These are phyloP conservation scores for Calidris pugnax DNA, from an alignment of 2,113 vertebrate genomes.

Conservation along the genomic window DNA sequence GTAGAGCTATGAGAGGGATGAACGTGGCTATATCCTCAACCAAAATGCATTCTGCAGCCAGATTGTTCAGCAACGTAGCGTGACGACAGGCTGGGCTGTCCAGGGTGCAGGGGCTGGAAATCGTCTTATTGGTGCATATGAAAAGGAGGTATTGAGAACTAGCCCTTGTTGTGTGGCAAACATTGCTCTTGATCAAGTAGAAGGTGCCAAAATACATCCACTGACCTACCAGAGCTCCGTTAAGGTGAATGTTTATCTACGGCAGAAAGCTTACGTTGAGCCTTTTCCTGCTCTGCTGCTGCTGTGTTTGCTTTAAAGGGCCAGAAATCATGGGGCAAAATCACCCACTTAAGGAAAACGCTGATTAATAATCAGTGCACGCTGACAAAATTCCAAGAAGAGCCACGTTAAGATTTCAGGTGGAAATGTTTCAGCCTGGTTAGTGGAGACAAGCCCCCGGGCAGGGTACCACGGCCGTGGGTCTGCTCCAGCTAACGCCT, in stretches of 20 bases:
- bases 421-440: not conserved
- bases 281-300: not conserved
- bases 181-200: conserved; percentile 30
- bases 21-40: not conserved
- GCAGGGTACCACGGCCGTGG: fast-evolving
- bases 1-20: not conserved
- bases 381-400: not conserved
- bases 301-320: conserved; percentile 20
- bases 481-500: not conserved
- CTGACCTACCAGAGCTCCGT: not conserved
- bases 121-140: not conserved
- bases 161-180: conserved; percentile 56
- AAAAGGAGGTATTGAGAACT: conserved; percentile 54
- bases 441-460: not conserved
- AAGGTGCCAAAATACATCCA: conserved; percentile 40
- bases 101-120: not conserved
- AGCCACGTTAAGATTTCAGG: not conserved
- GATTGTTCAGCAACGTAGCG: conserved; percentile 17
- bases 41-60: conserved; percentile 39
- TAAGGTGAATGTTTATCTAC: not conserved
- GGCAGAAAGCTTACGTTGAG: not conserved
- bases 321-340: not conserved
- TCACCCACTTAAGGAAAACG: not conserved
- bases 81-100: not conserved
- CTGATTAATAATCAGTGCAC: not conserved